phyloP scores from a whole-genome alignment of 2,113 vertebrate species.

The Upupa epops region DNA sequence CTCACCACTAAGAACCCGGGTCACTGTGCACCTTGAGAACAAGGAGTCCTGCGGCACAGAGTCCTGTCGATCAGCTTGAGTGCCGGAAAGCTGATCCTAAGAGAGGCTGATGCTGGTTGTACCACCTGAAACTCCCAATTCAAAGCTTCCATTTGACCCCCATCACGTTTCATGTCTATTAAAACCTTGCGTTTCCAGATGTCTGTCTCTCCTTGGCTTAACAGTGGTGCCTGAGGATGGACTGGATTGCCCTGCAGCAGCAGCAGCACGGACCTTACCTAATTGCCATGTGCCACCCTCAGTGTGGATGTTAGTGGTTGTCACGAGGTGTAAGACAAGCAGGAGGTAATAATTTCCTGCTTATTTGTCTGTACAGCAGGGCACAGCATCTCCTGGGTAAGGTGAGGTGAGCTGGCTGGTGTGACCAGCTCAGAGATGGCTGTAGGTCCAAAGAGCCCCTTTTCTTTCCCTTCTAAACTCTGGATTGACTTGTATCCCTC shows the following conservation, averaged over 20 bases:
- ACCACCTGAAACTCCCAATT: neutral
- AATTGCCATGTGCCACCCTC: neutral
- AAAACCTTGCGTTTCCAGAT: neutral
- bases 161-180: neutral
- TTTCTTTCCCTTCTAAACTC: neutral
- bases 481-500: neutral
- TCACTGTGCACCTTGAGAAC: neutral
- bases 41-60: neutral
- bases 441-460: neutral
- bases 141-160: neutral
- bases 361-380: neutral
- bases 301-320: neutral
- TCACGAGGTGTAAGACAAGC: neutral
- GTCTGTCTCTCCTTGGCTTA: neutral
- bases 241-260: neutral
- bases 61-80: neutral
- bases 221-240: neutral
- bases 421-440: neutral
- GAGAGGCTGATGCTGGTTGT: neutral
- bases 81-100: neutral
- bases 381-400: neutral
- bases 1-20: neutral
- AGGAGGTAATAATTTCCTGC: neutral
- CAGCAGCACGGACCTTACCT: neutral
- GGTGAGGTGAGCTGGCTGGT: neutral